Evolutionary conservation across 2,113 vertebrate genomes (phyloP).

Genomic region (Dendrocopos noguchii): DNA sequence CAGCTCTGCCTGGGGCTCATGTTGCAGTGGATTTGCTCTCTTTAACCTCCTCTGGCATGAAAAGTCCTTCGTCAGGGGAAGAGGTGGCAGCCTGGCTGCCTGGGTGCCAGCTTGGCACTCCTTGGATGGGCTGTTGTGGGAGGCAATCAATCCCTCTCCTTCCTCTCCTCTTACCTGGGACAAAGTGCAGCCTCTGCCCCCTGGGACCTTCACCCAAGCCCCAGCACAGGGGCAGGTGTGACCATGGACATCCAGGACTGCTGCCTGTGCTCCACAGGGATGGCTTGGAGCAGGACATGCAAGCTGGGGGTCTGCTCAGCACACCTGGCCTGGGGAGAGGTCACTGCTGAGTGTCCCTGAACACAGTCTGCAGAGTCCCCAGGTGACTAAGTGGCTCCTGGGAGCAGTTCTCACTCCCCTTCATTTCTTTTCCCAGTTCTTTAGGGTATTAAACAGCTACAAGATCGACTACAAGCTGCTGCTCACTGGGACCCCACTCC

Average conservation of each 20-base stretch:
- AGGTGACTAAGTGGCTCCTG: rapidly evolving
- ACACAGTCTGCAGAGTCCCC: not conserved
- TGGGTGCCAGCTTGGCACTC: not conserved
- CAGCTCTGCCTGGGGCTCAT: not conserved
- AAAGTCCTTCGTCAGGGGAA: not conserved
- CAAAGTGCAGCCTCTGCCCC: not conserved
- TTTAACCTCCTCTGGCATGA: not conserved
- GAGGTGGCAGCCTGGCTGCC: not conserved
- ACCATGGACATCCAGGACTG: not conserved
- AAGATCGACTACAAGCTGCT: slow-evolving; percentile 99
- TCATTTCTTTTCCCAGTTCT: slow-evolving; percentile 83
- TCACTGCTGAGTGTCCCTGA: not conserved
- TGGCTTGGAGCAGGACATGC: not conserved
- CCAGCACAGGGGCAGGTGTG: not conserved
- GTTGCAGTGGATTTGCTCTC: not conserved
- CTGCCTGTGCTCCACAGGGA: not conserved
- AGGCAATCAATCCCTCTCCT: not conserved
- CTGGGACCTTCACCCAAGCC: not conserved
- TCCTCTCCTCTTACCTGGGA: not conserved
- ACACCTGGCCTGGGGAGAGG: rapidly evolving
- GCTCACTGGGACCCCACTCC: slow-evolving; percentile 94
- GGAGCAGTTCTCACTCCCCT: not conserved
- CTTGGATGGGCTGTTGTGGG: not conserved
- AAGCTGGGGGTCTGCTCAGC: not conserved
- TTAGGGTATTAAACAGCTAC: slow-evolving; percentile 96